These are phyloP conservation scores for Crotalus tigris DNA, from an alignment of 2,113 vertebrate genomes.

Conservation along the genomic window DNA sequence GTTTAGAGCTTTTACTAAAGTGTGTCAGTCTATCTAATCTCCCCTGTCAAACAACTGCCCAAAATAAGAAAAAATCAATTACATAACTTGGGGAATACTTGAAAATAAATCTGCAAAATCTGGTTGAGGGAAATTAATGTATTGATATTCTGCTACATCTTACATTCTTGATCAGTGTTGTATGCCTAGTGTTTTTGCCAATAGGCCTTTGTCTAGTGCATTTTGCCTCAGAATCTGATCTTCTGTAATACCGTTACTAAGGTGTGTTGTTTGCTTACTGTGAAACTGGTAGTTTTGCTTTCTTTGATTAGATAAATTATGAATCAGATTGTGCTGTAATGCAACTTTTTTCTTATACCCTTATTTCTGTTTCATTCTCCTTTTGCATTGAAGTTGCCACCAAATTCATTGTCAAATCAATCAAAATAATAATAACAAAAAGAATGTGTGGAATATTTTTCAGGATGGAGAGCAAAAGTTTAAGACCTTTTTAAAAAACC, in stretches of 20 bases:
- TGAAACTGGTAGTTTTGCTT: constrained; percentile 72
- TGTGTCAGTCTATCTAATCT: constrained; percentile 42
- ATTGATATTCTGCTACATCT: constrained; percentile 66
- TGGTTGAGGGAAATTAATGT: constrained; percentile 65
- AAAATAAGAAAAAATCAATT: constrained; percentile 51
- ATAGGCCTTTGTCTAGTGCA: constrained; percentile 70
- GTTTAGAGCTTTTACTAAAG: constrained; percentile 68
- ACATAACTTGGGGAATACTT: constrained; percentile 65
- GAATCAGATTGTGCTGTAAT: constrained; percentile 68
- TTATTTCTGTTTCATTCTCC: constrained; percentile 57
- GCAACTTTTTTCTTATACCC: constrained; percentile 51
- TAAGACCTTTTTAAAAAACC: constrained; percentile 73
- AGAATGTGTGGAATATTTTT: constrained; percentile 65
- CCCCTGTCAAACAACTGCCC: constrained; percentile 34
- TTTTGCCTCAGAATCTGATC: constrained; percentile 70
- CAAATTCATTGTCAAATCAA: constrained; percentile 63
- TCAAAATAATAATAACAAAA: constrained; percentile 42
- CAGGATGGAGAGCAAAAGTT: constrained; percentile 68
- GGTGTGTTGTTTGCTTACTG: constrained; percentile 75
- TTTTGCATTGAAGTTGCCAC: constrained; percentile 70
- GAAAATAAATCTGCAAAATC: constrained; percentile 63
- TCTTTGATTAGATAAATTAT: constrained; percentile 59
- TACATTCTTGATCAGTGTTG: constrained; percentile 69
- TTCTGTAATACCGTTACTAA: constrained; percentile 74
- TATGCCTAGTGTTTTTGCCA: constrained; percentile 65